A percentile compares a stretch with the other conserved stretches of the same genome.
Evolutionary conservation across 2,888 invertebrate species (phyloP).

Genomic region (Nemotelus pantherinus): DNA sequence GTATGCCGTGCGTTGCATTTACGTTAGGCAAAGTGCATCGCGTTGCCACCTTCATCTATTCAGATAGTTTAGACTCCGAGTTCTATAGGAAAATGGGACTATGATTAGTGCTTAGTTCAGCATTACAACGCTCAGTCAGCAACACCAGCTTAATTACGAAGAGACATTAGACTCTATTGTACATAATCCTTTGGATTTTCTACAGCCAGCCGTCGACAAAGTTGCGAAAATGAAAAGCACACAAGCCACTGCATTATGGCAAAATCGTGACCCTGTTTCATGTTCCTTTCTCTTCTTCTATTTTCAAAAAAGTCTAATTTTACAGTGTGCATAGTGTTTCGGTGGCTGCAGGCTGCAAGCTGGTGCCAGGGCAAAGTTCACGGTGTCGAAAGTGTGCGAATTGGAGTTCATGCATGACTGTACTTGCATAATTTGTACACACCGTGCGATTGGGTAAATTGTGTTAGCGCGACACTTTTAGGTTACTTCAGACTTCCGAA

Average conservation of each 20-base stretch:
- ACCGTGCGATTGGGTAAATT: too few species aligned
- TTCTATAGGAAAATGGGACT: too few species aligned
- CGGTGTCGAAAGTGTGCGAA: too few species aligned
- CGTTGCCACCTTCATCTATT: not conserved
- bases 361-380: not conserved
- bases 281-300: not conserved
- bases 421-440: too few species aligned
- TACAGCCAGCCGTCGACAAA: not conserved
- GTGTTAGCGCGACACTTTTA: too few species aligned
- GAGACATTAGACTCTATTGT: not conserved
- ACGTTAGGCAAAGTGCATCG: not conserved
- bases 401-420: too few species aligned
- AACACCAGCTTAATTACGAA: not conserved
- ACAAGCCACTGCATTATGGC: slow-evolving; percentile 17
- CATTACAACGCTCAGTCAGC: not conserved
- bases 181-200: not conserved
- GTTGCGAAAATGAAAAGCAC: not conserved
- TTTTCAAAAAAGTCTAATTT: not conserved
- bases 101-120: too few species aligned
- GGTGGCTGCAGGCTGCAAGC: not conserved
- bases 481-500: too few species aligned
- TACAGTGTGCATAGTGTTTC: not conserved
- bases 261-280: slow-evolving; percentile 18
- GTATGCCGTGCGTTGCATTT: not conserved
- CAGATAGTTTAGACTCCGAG: not conserved